phyloP scores from a whole-genome alignment of 2,797 vertebrate genomes.

The Cirrhinus mrigala region DNA sequence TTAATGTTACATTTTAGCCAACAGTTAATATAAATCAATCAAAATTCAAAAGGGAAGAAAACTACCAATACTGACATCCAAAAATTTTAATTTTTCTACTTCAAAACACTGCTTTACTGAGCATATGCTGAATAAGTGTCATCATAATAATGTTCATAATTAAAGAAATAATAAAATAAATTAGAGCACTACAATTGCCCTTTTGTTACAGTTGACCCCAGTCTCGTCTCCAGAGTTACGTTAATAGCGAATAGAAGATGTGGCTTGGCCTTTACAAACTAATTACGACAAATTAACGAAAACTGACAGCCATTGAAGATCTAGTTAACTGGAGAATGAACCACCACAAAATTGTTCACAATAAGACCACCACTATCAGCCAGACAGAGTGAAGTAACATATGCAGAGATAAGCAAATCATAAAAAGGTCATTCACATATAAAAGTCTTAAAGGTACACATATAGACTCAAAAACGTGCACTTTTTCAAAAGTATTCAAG shows the following conservation, averaged over 20 bases:
- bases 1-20: background rate
- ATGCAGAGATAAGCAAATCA: background rate
- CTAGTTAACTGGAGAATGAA: constrained; percentile 10
- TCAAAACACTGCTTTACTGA: background rate
- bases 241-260: constrained; percentile 32
- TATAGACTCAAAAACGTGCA: too few species aligned
- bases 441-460: background rate
- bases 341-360: background rate
- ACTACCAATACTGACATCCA: background rate
- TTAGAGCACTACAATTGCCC: background rate
- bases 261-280: constrained; percentile 44
- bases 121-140: background rate
- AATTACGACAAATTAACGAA: constrained; percentile 30
- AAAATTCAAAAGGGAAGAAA: background rate
- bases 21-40: background rate
- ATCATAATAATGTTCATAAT: background rate
- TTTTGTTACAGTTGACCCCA: background rate
- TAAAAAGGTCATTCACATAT: background rate
- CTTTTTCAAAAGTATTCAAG: too few species aligned
- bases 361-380: background rate
- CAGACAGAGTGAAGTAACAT: background rate
- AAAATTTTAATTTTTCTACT: background rate
- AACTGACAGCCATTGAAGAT: constrained; percentile 32
- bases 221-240: background rate
- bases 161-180: background rate